Evolutionary conservation across 35 echinoderm and acorn worm genomes (phyloP), one percentile per base, ranked within the genome.

Genomic region (Holothuria glaberrima): DNA sequence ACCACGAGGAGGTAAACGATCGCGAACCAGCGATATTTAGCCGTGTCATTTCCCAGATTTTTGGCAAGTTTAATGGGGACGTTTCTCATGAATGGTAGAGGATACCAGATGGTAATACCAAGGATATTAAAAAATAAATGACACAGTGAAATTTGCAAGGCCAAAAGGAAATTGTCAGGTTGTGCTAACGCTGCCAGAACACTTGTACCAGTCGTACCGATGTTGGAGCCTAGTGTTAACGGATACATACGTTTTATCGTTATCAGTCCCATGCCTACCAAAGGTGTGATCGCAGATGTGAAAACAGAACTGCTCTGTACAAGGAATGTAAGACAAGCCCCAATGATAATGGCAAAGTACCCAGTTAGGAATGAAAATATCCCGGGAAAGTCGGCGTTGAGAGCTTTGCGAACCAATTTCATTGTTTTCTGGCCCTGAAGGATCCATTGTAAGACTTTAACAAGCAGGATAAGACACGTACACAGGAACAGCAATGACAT

Each of bases 251-350:
- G 88, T 38, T 99, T 86, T 27, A 92, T 54, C 14, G 96, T 93
- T 16, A 99, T 92, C 10, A 99, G 91, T 20, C 97, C 97, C 44
- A 99, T 66, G 38, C 97, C 97, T 36, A 99, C 93, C 64, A 99
- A 67, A 5, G 97, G 97, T 19, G 97, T 99, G 62, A 99, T 22
- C 9, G 97, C 93, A 5, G 97, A 99, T 10, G 97, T 99, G 45
- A 99, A 99, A 17, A 99, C 91, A 17, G 93, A 95, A 64, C 93
- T 99, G 41, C 97, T 99, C 85, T 99, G 97, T 24, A 99, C 93
- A 18, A 99, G 44, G 59, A 99, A 95, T 12, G 97, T 99, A 48
- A 99, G 48, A 3, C 72, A 84, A 38, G 97, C 97, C 69, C 97
- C 97, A 2, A 99, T 89, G 9, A 95, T 45, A 19, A 99, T 99